phyloP scores from a whole-genome alignment of 2,888 invertebrate species.

The Pterobdella sp. region DNA sequence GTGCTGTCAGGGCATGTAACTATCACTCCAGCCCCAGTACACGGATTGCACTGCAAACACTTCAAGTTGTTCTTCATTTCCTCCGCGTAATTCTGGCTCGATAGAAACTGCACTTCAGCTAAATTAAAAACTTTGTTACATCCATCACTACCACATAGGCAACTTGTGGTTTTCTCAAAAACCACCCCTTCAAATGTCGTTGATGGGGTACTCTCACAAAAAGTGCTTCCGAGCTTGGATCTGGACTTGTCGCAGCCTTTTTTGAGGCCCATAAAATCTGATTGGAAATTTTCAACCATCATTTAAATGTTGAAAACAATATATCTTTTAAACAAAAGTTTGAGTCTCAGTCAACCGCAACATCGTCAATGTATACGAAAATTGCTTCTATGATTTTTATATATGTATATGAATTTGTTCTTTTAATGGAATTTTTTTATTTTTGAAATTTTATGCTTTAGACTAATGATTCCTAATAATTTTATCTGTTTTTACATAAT shows the following conservation, averaged over 20 bases:
- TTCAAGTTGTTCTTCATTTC: background rate
- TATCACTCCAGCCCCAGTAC: background rate
- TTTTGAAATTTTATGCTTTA: no score
- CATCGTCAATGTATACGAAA: no score
- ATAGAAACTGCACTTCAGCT: background rate
- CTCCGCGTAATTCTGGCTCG: background rate
- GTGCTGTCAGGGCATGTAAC: background rate
- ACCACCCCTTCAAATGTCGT: background rate
- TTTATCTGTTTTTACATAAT: no score
- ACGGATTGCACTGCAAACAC: slow-evolving; percentile 6
- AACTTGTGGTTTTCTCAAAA: background rate
- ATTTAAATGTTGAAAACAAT: no score
- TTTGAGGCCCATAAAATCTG: background rate
- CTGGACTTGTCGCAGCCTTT: background rate
- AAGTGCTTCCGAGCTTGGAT: background rate
- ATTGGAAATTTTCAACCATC: no score
- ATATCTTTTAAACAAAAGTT: no score
- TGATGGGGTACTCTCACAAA: background rate
- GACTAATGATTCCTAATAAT: no score
- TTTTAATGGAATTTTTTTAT: no score
- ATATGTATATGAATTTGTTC: no score
- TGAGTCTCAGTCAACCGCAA: no score
- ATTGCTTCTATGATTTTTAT: no score
- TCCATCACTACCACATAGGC: background rate
- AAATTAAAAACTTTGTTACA: background rate